phyloP scores from a whole-genome alignment of 2,797 vertebrate genomes.

The Garrulus glandarius region DNA sequence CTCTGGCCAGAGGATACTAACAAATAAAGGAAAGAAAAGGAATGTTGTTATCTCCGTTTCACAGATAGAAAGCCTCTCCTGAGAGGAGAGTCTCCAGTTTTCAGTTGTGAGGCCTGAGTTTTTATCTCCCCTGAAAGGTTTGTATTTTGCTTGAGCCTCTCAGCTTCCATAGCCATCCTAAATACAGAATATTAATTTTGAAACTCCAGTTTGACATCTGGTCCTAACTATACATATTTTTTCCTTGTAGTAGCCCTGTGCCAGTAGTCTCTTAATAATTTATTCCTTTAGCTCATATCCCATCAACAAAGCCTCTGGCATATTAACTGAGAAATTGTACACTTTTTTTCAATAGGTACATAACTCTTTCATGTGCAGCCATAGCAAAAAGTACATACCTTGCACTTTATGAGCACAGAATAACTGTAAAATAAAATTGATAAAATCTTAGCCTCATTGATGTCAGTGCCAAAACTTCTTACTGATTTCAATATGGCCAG shows the following conservation, averaged over 20 bases:
- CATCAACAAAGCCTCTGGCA: background rate
- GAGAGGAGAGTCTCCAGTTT: background rate
- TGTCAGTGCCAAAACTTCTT: background rate
- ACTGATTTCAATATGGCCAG: background rate
- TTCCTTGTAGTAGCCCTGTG: background rate
- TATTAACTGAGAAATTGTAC: background rate
- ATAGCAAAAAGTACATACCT: background rate
- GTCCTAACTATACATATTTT: background rate
- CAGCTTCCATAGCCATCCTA: background rate
- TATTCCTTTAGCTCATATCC: conserved; percentile 20
- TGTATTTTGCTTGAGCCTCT: background rate
- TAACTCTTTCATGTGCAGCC: background rate
- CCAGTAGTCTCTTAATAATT: background rate
- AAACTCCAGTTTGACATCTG: conserved; percentile 6
- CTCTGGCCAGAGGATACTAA: background rate
- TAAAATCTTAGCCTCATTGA: background rate
- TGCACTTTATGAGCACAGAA: background rate
- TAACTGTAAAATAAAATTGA: background rate
- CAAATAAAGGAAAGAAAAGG: background rate
- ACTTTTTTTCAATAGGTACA: background rate
- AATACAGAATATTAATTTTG: background rate
- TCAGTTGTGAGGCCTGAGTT: background rate
- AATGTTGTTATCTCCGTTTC: background rate
- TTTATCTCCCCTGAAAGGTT: background rate
- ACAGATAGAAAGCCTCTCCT: background rate